Percentiles rank a stretch among this genome's conserved stretches.
phyloP scores from a whole-genome alignment of 2,797 vertebrate genomes.

The Periophthalmus magnuspinnatus region DNA sequence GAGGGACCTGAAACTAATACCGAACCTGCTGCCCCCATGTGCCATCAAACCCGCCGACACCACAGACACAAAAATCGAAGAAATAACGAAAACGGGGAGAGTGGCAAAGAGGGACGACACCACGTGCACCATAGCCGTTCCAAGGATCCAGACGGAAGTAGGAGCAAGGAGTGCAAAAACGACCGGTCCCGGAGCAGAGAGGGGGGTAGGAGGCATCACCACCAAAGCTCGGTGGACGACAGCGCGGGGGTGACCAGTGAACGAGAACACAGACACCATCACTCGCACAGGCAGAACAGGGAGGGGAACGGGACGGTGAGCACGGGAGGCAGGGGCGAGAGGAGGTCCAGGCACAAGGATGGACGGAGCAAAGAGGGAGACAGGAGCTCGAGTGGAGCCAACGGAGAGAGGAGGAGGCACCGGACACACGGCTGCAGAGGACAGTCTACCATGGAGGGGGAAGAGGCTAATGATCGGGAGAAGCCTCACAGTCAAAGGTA shows the following conservation, averaged over 20 bases:
- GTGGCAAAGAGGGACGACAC: constrained; percentile 72
- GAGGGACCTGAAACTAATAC: constrained; percentile 46
- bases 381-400: constrained; percentile 64
- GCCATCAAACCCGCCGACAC: constrained; percentile 67
- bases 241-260: constrained; percentile 67
- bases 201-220: constrained; percentile 66
- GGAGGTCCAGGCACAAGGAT: constrained; percentile 81
- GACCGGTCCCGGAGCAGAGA: constrained; percentile 80
- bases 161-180: constrained; percentile 62
- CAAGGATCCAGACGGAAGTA: constrained; percentile 78
- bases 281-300: constrained; percentile 78
- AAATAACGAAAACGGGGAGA: constrained; percentile 74
- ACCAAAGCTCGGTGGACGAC: constrained; percentile 78
- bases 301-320: constrained; percentile 81
- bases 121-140: constrained; percentile 84
- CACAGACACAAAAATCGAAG: constrained; percentile 76
- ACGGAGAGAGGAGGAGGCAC: constrained; percentile 78
- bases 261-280: constrained; percentile 80
- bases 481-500: constrained; percentile 78
- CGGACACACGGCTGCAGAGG: constrained; percentile 74
- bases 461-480: constrained; percentile 72
- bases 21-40: constrained; percentile 33
- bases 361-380: constrained; percentile 79
- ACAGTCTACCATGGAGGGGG: constrained; percentile 67
- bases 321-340: constrained; percentile 68